Evolutionary conservation across 2,113 vertebrate genomes (phyloP), one percentile per base, ranked within the genome.

Genomic region (Pelodiscus sinensis): DNA sequence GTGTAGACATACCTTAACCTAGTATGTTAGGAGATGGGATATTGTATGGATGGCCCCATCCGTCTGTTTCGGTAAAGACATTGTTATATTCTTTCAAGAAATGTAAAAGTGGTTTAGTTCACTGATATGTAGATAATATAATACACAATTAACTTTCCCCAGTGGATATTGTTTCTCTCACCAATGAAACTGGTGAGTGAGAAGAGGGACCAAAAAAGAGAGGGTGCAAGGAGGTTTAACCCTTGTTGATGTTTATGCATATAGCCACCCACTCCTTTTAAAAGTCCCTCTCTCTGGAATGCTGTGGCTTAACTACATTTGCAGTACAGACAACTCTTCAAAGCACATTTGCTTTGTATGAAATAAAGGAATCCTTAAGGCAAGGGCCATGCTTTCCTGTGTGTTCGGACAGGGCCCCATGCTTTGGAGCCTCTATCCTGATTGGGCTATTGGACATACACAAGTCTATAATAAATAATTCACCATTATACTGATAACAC

Each of bases 11-110:
- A n/a, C n/a, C n/a, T n/a, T n/a, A 87, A 84, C 58, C 86, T 84
- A 12, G 35, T 44, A 73, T 90, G 93, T 88, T 83, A 94, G 84
- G 93, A 95, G 73, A 56, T 29, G 82, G 22, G 91, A 90, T 97
- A 93, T 89, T 91, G 90, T 96, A 93, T 88, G 62, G 82, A 95
- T 93, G 44, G 93, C 92, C 80, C 80, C 81, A 38, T 0, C 31
- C 4, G 25, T 65, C 82, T 87, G 54, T 44, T 93, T 62, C 65
- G 3, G 24, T 79, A 92, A 81, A 91, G n/a, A 31, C 11, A 4
- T 71, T 77, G 21, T 77, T 25, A 25, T 14, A 11, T 27, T 86
- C 81, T 56, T 9, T 27, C 22, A 31, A 25, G 9, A 0, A 0
- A n/a, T 50, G 65, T 87, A 25, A 13, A 77, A 24, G 12, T 77